Evolutionary conservation across 2,113 vertebrate genomes (phyloP).

Genomic region (Pterocles orientalis): DNA sequence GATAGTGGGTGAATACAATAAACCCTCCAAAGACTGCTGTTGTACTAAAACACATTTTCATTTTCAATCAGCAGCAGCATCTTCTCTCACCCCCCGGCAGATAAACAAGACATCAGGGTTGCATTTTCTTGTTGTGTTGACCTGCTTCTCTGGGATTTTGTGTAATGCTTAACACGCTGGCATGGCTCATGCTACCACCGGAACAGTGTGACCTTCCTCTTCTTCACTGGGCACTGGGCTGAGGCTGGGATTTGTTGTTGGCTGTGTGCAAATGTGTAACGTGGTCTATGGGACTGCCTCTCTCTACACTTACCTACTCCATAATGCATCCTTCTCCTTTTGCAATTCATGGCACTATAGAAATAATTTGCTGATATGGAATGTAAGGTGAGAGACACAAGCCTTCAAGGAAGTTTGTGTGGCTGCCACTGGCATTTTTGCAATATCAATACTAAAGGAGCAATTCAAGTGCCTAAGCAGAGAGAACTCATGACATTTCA

Average conservation of each 20-base stretch:
- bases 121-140: not conserved
- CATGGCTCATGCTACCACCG: rapidly evolving
- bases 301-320: not conserved
- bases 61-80: not conserved
- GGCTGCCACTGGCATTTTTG: not conserved
- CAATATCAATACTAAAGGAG: not conserved
- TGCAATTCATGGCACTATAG: not conserved
- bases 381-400: not conserved
- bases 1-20: not conserved
- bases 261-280: not conserved
- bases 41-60: not conserved
- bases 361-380: not conserved
- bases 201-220: not conserved
- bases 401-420: not conserved
- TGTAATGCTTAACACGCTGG: not conserved
- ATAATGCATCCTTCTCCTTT: not conserved
- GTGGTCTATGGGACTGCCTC: not conserved
- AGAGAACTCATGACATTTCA: not conserved
- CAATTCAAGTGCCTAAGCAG: not conserved
- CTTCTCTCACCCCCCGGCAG: not conserved
- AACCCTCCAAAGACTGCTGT: not conserved
- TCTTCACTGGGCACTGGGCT: not conserved
- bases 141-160: not conserved
- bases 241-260: not conserved
- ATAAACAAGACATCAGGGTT: not conserved